Percentiles rank a stretch among this genome's conserved stretches.
phyloP scores from a whole-genome alignment of 2,797 vertebrate species.

The Phoxinus dragarum region DNA sequence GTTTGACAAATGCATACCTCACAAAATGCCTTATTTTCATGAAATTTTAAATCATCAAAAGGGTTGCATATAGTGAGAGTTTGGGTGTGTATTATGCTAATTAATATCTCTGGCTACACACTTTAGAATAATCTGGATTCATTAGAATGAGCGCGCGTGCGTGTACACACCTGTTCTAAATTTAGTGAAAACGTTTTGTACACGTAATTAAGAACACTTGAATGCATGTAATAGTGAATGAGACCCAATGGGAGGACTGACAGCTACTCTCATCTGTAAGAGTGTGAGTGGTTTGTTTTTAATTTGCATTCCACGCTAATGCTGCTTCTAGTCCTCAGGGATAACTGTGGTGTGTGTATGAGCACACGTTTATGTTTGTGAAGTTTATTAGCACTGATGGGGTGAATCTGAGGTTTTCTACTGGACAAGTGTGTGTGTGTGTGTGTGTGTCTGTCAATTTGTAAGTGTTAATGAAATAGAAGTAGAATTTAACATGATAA shows the following conservation, averaged over 20 bases:
- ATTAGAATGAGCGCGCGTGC: background rate
- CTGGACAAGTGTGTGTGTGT: background rate
- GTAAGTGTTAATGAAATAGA: background rate
- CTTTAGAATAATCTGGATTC: background rate
- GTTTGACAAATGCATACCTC: background rate
- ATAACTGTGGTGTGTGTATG: slow-evolving; percentile 30
- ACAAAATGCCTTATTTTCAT: background rate
- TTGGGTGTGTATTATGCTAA: background rate
- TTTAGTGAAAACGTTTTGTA: background rate
- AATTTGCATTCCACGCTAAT: slow-evolving; percentile 79
- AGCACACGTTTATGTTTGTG: slow-evolving; percentile 46
- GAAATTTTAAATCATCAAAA: background rate
- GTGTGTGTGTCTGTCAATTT: background rate
- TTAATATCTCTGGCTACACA: background rate
- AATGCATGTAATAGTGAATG: slow-evolving; percentile 7
- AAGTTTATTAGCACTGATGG: slow-evolving; percentile 37
- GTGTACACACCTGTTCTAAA: slow-evolving; percentile 23
- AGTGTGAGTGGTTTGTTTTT: slow-evolving; percentile 74
- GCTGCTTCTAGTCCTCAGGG: slow-evolving; percentile 67
- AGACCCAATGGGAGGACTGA: slow-evolving; percentile 44
- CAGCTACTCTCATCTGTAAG: slow-evolving; percentile 65
- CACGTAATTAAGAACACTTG: background rate
- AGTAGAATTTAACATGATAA: background rate
- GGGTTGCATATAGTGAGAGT: background rate
- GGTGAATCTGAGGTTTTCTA: slow-evolving; percentile 12